A percentile compares a stretch with the other conserved stretches of the same genome.
Evolutionary conservation across 2,888 invertebrate genomes (phyloP).

Genomic region (Fabriciana adippe): DNA sequence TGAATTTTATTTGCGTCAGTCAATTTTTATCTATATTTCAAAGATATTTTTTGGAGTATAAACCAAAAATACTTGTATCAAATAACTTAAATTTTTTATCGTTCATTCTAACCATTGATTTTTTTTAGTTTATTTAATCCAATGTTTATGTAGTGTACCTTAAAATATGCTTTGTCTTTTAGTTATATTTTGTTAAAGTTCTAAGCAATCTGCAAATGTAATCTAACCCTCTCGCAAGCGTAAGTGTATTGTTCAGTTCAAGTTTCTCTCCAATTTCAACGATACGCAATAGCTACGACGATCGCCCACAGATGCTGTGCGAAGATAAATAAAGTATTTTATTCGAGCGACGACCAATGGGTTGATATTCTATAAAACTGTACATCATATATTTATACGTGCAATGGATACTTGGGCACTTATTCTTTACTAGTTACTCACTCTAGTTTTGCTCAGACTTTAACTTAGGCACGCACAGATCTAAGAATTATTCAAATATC

Average conservation of each 20-base stretch:
- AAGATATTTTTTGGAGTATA: no score
- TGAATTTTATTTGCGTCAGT: neutral
- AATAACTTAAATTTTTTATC: no score
- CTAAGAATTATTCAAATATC: no score
- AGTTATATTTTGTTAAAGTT: neutral
- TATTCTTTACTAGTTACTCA: no score
- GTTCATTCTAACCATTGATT: no score
- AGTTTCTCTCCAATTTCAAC: conserved; percentile 22
- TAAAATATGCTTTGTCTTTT: neutral
- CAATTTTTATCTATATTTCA: neutral
- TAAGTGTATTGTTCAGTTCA: conserved; percentile 9
- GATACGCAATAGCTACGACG: conserved; percentile 24
- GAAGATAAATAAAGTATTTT: conserved; percentile 24
- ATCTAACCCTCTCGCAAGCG: conserved; percentile 3
- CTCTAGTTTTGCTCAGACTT: no score
- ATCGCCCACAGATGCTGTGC: conserved; percentile 23
- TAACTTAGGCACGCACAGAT: no score
- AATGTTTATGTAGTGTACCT: no score
- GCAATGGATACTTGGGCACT: no score
- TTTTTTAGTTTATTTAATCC: no score
- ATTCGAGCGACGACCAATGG: conserved; percentile 8
- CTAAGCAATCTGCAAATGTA: conserved; percentile 21
- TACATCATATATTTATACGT: neutral
- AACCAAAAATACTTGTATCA: no score
- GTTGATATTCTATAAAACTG: neutral